Percentiles rank a stretch among this genome's conserved stretches.
Conservation (phyloP, 2,113 vertebrate genomes). For the Otolemur garnettii region DNA sequence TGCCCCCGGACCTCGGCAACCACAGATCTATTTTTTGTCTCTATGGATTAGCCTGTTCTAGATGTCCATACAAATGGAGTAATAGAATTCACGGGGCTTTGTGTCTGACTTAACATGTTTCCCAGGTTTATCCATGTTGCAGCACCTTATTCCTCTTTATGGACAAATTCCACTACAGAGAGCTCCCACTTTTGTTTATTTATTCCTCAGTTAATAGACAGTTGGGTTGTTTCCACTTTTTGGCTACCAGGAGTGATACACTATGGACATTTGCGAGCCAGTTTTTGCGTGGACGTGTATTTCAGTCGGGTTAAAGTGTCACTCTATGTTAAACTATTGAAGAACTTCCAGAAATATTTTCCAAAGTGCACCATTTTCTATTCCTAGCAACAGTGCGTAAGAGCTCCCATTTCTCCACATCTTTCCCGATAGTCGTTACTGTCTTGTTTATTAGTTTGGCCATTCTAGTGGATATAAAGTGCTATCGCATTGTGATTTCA, state of each 20-base stretch:
- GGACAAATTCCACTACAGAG: not conserved
- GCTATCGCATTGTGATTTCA: not conserved
- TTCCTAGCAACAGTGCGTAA: not conserved
- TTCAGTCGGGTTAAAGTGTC: no score
- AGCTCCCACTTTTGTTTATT: not conserved
- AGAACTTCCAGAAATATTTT: no score
- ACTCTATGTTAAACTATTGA: no score
- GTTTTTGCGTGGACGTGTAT: not conserved
- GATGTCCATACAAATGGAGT: not conserved
- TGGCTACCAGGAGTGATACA: not conserved
- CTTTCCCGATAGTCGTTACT: not conserved
- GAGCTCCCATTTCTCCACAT: not conserved
- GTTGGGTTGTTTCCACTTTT: not conserved
- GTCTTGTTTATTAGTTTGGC: not conserved
- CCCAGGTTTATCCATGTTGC: not conserved
- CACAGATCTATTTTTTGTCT: not conserved
- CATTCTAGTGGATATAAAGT: not conserved
- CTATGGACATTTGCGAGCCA: not conserved
- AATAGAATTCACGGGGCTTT: not conserved
- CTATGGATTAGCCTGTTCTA: not conserved
- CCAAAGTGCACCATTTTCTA: no score
- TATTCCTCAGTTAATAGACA: not conserved
- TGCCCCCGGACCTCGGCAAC: not conserved
- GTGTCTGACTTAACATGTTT: not conserved
- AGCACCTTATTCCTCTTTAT: not conserved